Conservation (phyloP, 2,888 invertebrate species). For the Drosophila austrosaltans region DNA sequence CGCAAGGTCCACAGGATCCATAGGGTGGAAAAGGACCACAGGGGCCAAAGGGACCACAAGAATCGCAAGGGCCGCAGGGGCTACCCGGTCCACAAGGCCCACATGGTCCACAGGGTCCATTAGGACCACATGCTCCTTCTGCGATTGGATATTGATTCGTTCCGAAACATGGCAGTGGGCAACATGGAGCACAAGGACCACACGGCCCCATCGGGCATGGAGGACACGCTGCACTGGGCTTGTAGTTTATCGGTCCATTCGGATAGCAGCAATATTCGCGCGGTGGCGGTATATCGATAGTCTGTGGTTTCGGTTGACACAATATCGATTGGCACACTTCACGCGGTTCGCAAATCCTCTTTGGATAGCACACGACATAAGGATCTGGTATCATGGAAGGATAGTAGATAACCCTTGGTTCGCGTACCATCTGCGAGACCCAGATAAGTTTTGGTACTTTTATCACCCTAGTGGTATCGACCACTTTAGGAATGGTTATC, state of each 20-base stretch:
- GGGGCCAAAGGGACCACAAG: conserved; percentile 59
- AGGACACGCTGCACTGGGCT: conserved; percentile 77
- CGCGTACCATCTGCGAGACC: conserved; percentile 81
- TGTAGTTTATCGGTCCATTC: conserved; percentile 79
- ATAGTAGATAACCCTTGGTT: conserved; percentile 80
- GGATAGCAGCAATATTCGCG: conserved; percentile 80
- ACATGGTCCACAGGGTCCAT: conserved; percentile 46
- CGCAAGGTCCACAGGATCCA: too few species aligned
- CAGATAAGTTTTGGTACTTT: conserved; percentile 80
- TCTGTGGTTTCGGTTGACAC: conserved; percentile 82
- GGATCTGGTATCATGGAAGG: conserved; percentile 81
- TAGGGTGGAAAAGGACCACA: conserved; percentile 10
- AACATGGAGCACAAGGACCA: conserved; percentile 62
- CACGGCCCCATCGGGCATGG: conserved; percentile 73
- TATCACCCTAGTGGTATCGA: conserved; percentile 79
- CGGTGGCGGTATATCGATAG: conserved; percentile 80
- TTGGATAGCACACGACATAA: conserved; percentile 80
- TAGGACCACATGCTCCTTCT: conserved; percentile 17
- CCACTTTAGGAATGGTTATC: conserved; percentile 80
- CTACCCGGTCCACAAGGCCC: conserved; percentile 34
- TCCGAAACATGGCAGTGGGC: conserved; percentile 42
- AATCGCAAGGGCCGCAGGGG: conserved; percentile 24
- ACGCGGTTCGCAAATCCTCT: conserved; percentile 78
- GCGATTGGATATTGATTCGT: conserved; percentile 48
- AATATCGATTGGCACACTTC: conserved; percentile 81